phyloP scores from a whole-genome alignment of 2,113 vertebrate genomes.

The Ahaetulla prasina region DNA sequence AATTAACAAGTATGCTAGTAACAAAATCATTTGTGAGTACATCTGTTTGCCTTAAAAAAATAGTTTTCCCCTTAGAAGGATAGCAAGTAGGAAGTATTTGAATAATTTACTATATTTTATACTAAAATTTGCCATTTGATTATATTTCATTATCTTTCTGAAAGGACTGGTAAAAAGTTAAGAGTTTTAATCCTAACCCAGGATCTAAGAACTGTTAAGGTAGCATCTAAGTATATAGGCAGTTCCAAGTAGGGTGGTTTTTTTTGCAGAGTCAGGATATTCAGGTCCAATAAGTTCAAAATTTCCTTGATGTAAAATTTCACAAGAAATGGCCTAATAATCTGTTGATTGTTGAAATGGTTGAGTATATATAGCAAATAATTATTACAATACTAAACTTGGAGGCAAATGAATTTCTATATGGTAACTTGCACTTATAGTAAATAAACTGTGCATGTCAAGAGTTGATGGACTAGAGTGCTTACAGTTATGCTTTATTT shows the following conservation, averaged over 20 bases:
- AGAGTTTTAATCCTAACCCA: background rate
- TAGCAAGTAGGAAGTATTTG: background rate
- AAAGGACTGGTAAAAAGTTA: background rate
- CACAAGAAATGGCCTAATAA: background rate
- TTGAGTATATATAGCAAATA: background rate
- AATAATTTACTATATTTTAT: background rate
- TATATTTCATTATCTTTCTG: background rate
- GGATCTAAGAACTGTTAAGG: background rate
- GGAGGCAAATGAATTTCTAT: background rate
- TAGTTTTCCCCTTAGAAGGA: background rate
- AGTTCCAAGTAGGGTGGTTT: too few relatives aligned
- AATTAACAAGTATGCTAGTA: constrained; percentile 1
- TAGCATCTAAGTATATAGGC: background rate
- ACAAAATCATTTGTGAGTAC: background rate
- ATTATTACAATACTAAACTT: background rate
- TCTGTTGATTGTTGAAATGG: background rate
- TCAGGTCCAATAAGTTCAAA: too few relatives aligned
- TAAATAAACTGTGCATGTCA: background rate
- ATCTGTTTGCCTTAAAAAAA: background rate
- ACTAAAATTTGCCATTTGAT: background rate
- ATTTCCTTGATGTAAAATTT: background rate
- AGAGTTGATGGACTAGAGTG: background rate
- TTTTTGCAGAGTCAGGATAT: too few relatives aligned
- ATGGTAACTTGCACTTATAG: background rate
- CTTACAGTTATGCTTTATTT: background rate